Evolutionary conservation across 64 coral and sea anemone genomes (phyloP).

Genomic region (Porites australiensis): DNA sequence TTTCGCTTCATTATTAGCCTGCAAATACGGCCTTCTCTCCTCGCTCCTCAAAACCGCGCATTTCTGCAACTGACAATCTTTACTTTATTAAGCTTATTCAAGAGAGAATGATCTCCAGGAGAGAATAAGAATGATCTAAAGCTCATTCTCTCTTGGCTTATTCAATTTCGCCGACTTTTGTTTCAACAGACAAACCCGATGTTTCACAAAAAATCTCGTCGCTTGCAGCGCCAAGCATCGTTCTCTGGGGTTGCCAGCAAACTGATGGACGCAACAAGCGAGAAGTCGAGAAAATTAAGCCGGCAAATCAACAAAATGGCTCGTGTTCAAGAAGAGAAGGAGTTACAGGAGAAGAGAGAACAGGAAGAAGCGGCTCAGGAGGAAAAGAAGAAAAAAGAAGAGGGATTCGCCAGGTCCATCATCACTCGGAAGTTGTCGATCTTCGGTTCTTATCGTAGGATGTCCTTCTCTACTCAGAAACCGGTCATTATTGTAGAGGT

Average conservation of each 20-base stretch:
- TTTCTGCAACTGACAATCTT: no score
- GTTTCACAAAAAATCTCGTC: background rate
- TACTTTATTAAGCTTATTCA: no score
- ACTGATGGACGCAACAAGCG: conserved; percentile 43
- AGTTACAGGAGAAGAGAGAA: conserved; percentile 13
- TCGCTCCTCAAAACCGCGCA: no score
- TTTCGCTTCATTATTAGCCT: no score
- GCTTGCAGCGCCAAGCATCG: conserved; percentile 2
- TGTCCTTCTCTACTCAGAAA: background rate
- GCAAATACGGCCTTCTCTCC: no score
- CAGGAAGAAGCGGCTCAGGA: background rate
- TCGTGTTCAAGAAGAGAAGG: conserved; percentile 35
- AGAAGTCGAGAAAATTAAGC: conserved; percentile 19
- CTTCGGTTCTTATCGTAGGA: conserved; percentile 20
- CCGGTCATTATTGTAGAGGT: background rate
- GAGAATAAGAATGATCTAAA: no score
- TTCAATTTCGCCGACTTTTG: no score
- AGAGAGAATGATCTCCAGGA: no score
- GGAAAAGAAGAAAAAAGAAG: conserved; percentile 23
- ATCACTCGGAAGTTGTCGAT: conserved; percentile 32
- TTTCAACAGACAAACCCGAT: conserved; percentile 11
- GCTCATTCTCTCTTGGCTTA: no score
- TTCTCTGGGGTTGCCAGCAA: conserved; percentile 50
- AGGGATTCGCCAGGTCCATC: background rate
- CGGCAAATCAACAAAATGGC: conserved; percentile 18